Conservation (phyloP, 1,140 invertebrate species). For the Matsumurasca onukii region DNA sequence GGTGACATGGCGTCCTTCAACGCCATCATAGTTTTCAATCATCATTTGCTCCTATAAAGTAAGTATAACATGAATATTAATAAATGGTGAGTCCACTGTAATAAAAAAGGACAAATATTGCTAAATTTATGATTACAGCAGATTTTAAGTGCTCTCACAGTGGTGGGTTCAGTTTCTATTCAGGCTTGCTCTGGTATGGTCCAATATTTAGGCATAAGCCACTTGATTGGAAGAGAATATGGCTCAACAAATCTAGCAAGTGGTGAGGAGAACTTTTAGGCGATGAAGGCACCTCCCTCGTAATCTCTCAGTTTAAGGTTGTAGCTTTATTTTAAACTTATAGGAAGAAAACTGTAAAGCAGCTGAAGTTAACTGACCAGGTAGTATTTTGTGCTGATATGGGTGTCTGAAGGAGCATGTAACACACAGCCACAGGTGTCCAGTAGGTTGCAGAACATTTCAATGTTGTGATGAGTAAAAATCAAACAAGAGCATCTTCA, state of each 20-base stretch:
- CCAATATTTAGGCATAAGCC: neutral
- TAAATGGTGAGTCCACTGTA: constrained; percentile 17
- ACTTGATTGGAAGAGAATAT: neutral
- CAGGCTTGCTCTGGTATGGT: neutral
- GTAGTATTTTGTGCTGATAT: constrained; percentile 92
- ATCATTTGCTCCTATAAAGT: constrained; percentile 87
- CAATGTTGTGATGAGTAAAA: constrained; percentile 98
- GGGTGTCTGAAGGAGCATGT: constrained; percentile 88
- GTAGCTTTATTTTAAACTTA: neutral
- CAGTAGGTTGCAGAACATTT: constrained; percentile 96
- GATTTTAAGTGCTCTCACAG: neutral
- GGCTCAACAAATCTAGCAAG: neutral
- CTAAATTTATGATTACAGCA: neutral
- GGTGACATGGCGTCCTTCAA: constrained; percentile 87
- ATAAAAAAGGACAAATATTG: constrained; percentile 11
- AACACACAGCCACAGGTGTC: constrained; percentile 95
- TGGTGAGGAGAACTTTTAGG: neutral
- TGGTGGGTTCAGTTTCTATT: neutral
- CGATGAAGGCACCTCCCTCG: neutral
- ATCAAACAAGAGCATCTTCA: constrained; percentile 92
- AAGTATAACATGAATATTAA: constrained; percentile 13
- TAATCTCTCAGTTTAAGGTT: neutral
- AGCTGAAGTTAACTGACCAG: constrained; percentile 52
- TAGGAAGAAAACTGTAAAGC: neutral
- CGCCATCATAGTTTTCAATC: constrained; percentile 87